A percentile compares a stretch with the other conserved stretches of the same genome.
Conservation (phyloP, 2,797 vertebrate genomes). For the Pseudochirops corinnae region DNA sequence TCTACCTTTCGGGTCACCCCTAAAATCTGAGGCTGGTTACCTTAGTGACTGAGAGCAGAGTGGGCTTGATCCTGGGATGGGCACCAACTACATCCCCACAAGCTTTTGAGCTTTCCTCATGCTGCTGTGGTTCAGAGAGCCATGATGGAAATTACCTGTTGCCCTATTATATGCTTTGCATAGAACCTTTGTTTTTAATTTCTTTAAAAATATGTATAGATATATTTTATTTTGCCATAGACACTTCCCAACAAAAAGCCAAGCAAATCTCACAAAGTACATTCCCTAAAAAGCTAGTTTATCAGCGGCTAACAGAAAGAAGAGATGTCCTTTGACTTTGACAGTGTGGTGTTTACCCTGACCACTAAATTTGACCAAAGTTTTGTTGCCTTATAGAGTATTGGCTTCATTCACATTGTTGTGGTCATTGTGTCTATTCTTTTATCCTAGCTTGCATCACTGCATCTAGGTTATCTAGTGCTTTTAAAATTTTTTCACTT, state of each 20-base stretch:
- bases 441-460: not conserved
- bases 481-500: not conserved
- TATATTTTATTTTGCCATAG: not conserved
- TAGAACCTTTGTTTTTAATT: not conserved
- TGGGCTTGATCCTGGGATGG: not conserved
- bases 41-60: not conserved
- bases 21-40: not conserved
- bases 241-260: not conserved
- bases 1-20: not conserved
- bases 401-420: not conserved
- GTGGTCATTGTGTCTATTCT: not conserved
- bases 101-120: conserved; percentile 9
- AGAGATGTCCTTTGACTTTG: not conserved
- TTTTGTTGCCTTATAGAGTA: not conserved
- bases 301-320: not conserved
- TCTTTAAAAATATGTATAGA: not conserved
- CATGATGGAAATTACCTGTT: not conserved
- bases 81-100: not conserved
- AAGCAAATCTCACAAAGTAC: not conserved
- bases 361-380: not conserved
- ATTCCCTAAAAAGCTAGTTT: not conserved
- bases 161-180: not conserved
- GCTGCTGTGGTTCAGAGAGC: not conserved
- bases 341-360: not conserved
- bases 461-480: not conserved